Percentiles rank a stretch among this genome's conserved stretches.
These are phyloP conservation scores for Embidobia sp. DNA, from an alignment of 2,888 invertebrate genomes.

Conservation along the genomic window DNA sequence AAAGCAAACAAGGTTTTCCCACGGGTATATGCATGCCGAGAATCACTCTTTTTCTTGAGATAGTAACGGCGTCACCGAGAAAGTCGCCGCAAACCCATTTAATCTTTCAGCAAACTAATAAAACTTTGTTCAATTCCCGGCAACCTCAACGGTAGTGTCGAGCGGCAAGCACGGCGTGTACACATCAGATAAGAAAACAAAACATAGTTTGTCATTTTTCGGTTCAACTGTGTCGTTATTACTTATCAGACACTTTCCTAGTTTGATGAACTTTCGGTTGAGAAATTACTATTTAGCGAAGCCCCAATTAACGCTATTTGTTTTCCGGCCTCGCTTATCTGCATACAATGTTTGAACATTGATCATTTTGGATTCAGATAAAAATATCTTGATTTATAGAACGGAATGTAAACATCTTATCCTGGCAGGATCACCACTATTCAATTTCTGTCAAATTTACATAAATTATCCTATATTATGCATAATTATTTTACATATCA, in stretches of 20 bases:
- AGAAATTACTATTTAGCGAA: too few relatives aligned
- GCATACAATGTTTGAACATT: too few relatives aligned
- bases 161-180: slow-evolving; percentile 32
- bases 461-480: too few relatives aligned
- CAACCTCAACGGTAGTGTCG: slow-evolving; percentile 63
- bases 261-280: background rate
- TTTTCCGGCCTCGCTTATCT: too few relatives aligned
- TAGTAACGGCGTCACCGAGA: slow-evolving; percentile 58
- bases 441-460: too few relatives aligned
- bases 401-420: too few relatives aligned
- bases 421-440: too few relatives aligned
- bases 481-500: too few relatives aligned
- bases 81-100: slow-evolving; percentile 67
- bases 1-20: slow-evolving; percentile 65
- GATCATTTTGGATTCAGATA: too few relatives aligned
- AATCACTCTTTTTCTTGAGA: slow-evolving; percentile 59
- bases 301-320: too few relatives aligned
- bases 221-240: slow-evolving; percentile 5
- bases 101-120: slow-evolving; percentile 75
- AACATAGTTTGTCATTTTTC: slow-evolving; percentile 48
- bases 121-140: slow-evolving; percentile 73
- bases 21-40: slow-evolving; percentile 49
- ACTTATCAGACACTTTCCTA: background rate
- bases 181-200: slow-evolving; percentile 50
- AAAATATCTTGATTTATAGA: too few relatives aligned